Percentiles rank a stretch among this genome's conserved stretches.
Evolutionary conservation across 2,888 invertebrate genomes (phyloP).

Genomic region (Polyommatus icarus): DNA sequence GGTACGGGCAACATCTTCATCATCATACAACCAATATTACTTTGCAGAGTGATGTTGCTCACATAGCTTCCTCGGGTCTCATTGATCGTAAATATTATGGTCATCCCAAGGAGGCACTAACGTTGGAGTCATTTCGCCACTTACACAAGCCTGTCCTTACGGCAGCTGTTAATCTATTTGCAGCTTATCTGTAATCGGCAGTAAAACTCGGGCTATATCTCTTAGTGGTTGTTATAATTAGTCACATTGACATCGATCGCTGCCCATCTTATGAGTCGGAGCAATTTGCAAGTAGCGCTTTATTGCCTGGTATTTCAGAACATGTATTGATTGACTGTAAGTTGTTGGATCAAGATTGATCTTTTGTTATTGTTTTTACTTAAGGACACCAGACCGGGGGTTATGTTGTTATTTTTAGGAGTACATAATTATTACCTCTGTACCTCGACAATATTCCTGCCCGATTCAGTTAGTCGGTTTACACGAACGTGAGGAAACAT

Average conservation of each 20-base stretch:
- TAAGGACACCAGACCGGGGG: neutral
- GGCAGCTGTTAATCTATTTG: constrained; percentile 38
- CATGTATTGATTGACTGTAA: constrained; percentile 3
- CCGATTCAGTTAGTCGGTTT: too few species aligned
- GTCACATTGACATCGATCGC: constrained; percentile 47
- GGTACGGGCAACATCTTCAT: too few species aligned
- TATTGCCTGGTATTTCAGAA: neutral
- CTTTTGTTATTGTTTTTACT: neutral
- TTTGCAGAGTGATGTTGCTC: too few species aligned
- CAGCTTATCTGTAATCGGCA: constrained; percentile 46
- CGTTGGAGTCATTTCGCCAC: neutral
- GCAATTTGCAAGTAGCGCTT: constrained; percentile 5
- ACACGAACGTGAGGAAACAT: too few species aligned
- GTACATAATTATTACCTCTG: too few species aligned
- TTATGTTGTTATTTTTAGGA: too few species aligned
- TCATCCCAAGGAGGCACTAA: neutral
- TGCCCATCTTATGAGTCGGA: constrained; percentile 35
- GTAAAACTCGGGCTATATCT: constrained; percentile 46
- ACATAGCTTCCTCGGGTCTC: neutral
- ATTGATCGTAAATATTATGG: neutral
- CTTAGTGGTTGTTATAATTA: constrained; percentile 46
- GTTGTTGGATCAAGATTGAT: neutral
- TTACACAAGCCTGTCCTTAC: neutral
- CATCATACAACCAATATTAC: too few species aligned
- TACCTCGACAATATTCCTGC: too few species aligned